Conservation (phyloP, 1,140 invertebrate species). For the Bombus balteatus region DNA sequence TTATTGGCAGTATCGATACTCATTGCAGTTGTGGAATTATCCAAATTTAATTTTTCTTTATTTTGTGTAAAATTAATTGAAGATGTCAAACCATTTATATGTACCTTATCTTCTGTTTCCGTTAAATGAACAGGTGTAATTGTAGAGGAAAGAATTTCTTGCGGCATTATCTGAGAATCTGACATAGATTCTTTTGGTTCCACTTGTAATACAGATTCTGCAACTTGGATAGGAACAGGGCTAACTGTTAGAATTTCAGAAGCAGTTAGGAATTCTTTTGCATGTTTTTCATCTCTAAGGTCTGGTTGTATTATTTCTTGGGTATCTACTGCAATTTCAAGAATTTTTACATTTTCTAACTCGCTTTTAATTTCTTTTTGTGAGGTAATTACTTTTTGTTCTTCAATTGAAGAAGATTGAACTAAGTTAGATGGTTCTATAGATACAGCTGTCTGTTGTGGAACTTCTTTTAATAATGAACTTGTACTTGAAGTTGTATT, state of each 20-base stretch:
- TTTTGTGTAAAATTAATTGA: not conserved
- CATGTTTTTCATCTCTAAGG: constrained; percentile 45
- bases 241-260: constrained; percentile 55
- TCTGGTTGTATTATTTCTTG: not conserved
- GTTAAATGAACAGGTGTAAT: constrained; percentile 66
- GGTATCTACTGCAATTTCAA: constrained; percentile 11
- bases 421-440: not conserved
- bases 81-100: constrained; percentile 48
- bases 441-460: not conserved
- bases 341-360: not conserved
- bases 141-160: constrained; percentile 75
- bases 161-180: constrained; percentile 65
- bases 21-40: not conserved
- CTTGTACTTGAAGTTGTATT: not conserved
- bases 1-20: constrained; percentile 4
- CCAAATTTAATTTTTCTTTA: not conserved
- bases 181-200: constrained; percentile 76
- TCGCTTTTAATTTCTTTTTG: not conserved
- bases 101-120: constrained; percentile 32
- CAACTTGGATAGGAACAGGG: constrained; percentile 79
- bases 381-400: not conserved
- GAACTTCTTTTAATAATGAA: constrained; percentile 7
- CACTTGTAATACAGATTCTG: constrained; percentile 78
- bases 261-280: constrained; percentile 48
- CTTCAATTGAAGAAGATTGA: constrained; percentile 14